Conservation (phyloP, 1,140 invertebrate species). For the Leptinotarsa lineolata region DNA sequence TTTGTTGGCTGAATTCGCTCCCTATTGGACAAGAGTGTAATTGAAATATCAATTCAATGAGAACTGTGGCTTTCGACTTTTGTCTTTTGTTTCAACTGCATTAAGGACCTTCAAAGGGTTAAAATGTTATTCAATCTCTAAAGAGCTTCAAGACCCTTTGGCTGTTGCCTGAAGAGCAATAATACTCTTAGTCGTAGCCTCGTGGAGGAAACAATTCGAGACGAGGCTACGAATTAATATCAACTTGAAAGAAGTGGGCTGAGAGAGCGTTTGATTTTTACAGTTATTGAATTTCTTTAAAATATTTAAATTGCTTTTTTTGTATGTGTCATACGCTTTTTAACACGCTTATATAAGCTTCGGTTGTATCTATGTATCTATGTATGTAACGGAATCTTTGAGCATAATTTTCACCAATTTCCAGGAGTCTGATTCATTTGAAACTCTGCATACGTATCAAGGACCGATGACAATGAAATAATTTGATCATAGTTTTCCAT, state of each 20-base stretch:
- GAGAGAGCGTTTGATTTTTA: background rate
- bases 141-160: constrained; percentile 5
- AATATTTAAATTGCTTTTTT: too few species aligned
- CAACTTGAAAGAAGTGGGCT: background rate
- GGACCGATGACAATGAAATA: too few species aligned
- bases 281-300: background rate
- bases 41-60: constrained; percentile 47
- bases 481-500: too few species aligned
- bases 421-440: too few species aligned
- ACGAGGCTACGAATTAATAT: constrained; percentile 1
- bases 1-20: constrained; percentile 36
- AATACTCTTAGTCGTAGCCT: constrained; percentile 12
- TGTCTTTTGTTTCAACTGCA: constrained; percentile 25
- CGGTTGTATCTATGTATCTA: too few species aligned
- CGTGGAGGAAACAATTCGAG: constrained; percentile 14
- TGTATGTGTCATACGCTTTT: too few species aligned
- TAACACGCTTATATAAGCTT: too few species aligned
- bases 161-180: constrained; percentile 10
- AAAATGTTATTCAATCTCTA: constrained; percentile 26
- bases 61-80: constrained; percentile 33
- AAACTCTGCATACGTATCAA: too few species aligned
- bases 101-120: constrained; percentile 28
- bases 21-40: constrained; percentile 42
- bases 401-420: too few species aligned
- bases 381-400: too few species aligned